Base-by-base conservation (phyloP, 2,113 vertebrate genomes). In the Dromas ardeola region DNA sequence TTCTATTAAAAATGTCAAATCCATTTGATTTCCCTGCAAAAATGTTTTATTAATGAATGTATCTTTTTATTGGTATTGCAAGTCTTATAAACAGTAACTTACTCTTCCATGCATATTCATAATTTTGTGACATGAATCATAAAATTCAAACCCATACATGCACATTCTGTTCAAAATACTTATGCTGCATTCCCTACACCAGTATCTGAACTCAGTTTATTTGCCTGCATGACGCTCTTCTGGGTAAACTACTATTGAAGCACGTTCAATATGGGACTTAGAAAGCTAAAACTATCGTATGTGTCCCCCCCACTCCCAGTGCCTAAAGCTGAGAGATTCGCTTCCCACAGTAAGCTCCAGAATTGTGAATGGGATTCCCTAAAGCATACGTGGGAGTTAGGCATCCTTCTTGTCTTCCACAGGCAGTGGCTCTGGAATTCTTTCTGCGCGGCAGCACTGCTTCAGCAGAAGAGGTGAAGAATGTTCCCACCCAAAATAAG, bases 21-120 rank as follows among this genome's bases (percentile, higher is more conserved):
- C 42, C n/a, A 59, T 71, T 86, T 81, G 72, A 71, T 78, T 94
- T 66, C 27, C 74, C 34, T 23, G 32, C 12, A 36, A 23, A 49
- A 62, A 90, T 82, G 25, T 95, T 94, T 94, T 89, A 93, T 95
- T 96, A 96, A 95, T 76, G 49, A 94, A 91, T 43, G 8, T 38
- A 42, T 86, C 74, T 62, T 96, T 89, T 87, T 82, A 86, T 73
- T 89, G 67, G 58, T 85, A 83, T 80, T 85, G 42, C 69, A 72
- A 89, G 47, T 82, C 76, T 53, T 84, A 77, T 10, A 63, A 83
- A 72, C 82, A 91, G 73, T 67, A 93, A 86, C 78, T 91, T 91
- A 93, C 87, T 95, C 94, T 95, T 77, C 66, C 73, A 95, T 95
- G 86, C 91, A 97, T 96, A 94, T 96, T 97, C 93, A 95, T 96